phyloP scores from a whole-genome alignment of 1,140 invertebrate species.

The Ceratina japonica region DNA sequence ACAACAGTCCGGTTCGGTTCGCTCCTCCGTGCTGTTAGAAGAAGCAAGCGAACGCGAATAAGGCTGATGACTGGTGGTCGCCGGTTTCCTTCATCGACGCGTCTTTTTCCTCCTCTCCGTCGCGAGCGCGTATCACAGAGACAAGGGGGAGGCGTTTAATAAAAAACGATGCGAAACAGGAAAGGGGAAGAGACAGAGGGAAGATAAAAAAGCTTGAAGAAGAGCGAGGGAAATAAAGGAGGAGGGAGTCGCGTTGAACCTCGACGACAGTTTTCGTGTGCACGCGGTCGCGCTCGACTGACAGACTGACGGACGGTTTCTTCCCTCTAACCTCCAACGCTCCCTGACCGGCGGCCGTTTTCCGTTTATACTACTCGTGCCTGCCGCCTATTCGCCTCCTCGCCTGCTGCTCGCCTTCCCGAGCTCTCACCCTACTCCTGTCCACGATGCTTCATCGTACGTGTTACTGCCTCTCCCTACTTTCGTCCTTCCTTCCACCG shows the following conservation, averaged over 20 bases:
- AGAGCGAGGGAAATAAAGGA: conserved; percentile 30
- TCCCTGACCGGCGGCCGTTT: conserved; percentile 48
- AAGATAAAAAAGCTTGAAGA: neutral
- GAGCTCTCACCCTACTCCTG: conserved; percentile 14
- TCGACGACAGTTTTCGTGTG: conserved; percentile 46
- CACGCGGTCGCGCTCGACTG: conserved; percentile 72
- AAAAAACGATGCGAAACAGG: conserved; percentile 12
- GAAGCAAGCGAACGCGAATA: conserved; percentile 37
- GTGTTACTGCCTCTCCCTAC: neutral
- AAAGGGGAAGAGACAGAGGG: neutral
- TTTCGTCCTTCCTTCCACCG: neutral
- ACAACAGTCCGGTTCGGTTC: neutral
- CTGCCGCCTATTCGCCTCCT: conserved; percentile 24
- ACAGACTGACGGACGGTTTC: conserved; percentile 41
- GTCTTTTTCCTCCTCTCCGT: conserved; percentile 48
- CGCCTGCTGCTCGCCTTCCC: conserved; percentile 11
- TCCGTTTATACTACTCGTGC: conserved; percentile 50
- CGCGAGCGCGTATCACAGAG: conserved; percentile 22
- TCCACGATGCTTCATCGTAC: conserved; percentile 41
- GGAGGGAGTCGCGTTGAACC: conserved; percentile 20
- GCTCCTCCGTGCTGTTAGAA: conserved; percentile 17
- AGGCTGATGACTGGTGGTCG: conserved; percentile 24
- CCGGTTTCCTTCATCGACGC: conserved; percentile 49
- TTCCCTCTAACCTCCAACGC: neutral
- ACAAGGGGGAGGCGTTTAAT: conserved; percentile 24